Percentiles rank a stretch among this genome's conserved stretches.
Evolutionary conservation across 2,113 vertebrate species (phyloP).

Genomic region (Bubalus kerabau): DNA sequence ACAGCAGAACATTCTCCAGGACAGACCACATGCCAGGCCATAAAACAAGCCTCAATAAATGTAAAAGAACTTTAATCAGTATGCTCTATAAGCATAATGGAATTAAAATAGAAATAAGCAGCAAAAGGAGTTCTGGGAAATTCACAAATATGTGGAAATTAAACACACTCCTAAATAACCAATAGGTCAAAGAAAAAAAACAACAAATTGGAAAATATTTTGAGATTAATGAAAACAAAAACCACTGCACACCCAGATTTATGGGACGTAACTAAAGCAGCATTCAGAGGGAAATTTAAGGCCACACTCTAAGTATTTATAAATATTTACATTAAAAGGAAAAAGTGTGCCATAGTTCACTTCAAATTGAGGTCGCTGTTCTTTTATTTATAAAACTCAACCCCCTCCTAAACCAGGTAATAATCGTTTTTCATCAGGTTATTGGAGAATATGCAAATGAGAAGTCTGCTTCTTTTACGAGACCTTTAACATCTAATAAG

Average conservation of each 20-base stretch:
- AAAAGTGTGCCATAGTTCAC: neutral
- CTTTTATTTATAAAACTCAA: neutral
- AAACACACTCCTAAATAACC: neutral
- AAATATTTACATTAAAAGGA: neutral
- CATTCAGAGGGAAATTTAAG: neutral
- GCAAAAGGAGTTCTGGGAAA: neutral
- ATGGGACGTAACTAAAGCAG: neutral
- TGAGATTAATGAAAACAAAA: neutral
- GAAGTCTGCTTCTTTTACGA: neutral
- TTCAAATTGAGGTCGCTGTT: neutral
- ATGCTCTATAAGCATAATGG: neutral
- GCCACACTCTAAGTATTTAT: neutral
- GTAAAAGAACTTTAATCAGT: neutral
- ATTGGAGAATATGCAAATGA: neutral
- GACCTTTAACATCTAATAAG: neutral
- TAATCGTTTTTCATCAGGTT: neutral
- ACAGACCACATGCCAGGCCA: neutral
- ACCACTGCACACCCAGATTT: neutral
- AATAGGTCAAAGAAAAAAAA: neutral
- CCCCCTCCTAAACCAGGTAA: neutral
- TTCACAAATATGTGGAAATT: neutral
- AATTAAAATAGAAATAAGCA: neutral
- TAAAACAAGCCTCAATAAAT: neutral
- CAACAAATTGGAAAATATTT: neutral
- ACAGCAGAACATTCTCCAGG: neutral